These are phyloP conservation scores for Tiphia femorata DNA, from an alignment of 2,888 invertebrate species.

Conservation along the genomic window DNA sequence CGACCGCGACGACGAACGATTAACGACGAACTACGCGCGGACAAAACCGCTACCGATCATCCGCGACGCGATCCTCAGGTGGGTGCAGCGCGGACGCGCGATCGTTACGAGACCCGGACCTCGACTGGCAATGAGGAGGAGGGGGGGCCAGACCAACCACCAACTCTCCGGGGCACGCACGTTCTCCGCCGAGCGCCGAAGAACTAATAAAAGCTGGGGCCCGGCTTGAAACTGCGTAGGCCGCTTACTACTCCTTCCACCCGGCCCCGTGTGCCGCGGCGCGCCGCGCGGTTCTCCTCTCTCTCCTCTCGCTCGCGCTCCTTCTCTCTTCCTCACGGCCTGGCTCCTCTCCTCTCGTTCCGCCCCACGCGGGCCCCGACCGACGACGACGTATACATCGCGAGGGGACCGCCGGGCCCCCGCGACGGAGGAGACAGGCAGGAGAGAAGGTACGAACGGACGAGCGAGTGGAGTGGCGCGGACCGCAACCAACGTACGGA, in stretches of 20 bases:
- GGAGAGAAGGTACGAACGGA: constrained; percentile 31
- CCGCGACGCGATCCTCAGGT: no score
- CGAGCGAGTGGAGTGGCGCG: constrained; percentile 33
- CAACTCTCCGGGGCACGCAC: constrained; percentile 61
- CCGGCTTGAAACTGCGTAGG: constrained; percentile 65
- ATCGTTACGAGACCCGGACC: constrained; percentile 14
- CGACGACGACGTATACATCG: constrained; percentile 45
- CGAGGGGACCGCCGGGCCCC: constrained; percentile 41
- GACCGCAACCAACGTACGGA: constrained; percentile 23
- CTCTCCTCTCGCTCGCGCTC: no score
- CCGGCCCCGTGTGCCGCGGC: no score
- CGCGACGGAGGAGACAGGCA: constrained; percentile 42
- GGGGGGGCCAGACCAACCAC: no score
- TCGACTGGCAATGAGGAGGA: constrained; percentile 6
- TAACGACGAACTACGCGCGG: no score
- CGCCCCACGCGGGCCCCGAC: no score
- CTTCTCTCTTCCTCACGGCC: no score
- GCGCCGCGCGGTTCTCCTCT: no score
- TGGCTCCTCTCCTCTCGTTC: constrained; percentile 51
- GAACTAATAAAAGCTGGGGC: constrained; percentile 66
- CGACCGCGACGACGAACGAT: no score
- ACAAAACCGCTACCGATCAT: no score
- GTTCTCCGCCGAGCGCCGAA: constrained; percentile 66
- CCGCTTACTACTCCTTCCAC: constrained; percentile 65
- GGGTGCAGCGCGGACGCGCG: no score